Evolutionary conservation across 2,113 vertebrate species (phyloP).

Genomic region (Pica pica): DNA sequence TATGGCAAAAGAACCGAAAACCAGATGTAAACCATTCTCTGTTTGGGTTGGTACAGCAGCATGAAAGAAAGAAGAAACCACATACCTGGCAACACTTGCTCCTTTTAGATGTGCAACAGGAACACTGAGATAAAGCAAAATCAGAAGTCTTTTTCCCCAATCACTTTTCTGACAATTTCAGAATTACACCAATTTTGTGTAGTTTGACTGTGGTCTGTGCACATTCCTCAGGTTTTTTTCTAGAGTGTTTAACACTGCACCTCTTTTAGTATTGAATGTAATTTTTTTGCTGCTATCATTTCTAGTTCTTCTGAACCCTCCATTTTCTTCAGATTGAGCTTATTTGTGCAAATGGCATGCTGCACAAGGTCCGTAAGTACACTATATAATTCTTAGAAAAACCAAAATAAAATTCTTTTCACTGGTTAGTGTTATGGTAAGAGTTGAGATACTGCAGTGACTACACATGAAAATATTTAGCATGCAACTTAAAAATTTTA

Average conservation of each 20-base stretch:
- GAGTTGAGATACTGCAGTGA: background rate
- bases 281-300: background rate
- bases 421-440: background rate
- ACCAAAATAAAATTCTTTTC: background rate
- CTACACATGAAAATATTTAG: background rate
- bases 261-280: background rate
- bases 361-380: background rate
- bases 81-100: background rate
- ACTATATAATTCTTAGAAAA: background rate
- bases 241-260: fast-evolving
- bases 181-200: background rate
- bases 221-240: background rate
- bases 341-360: background rate
- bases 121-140: background rate
- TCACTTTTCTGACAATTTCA: background rate
- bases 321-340: background rate
- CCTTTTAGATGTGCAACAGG: background rate
- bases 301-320: background rate
- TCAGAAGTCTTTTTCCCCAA: background rate
- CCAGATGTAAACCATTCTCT: background rate
- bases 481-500: background rate
- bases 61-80: background rate
- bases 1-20: background rate
- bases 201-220: background rate
- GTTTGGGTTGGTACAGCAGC: background rate